phyloP scores from a whole-genome alignment of 2,888 invertebrate species.

The Bursaphelenchus okinawaensis region DNA sequence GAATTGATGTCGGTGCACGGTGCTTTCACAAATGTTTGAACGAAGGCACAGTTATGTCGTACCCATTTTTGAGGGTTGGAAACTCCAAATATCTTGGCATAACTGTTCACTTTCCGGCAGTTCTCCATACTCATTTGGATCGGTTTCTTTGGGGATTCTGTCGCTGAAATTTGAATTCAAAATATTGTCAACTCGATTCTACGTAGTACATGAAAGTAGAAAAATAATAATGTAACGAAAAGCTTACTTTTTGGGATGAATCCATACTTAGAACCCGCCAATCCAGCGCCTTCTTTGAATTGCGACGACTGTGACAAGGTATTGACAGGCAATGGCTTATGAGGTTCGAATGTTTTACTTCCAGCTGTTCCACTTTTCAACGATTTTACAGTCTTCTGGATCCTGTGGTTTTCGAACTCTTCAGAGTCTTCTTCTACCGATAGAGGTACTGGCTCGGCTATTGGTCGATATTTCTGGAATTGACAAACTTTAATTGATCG shows the following conservation, averaged over 20 bases:
- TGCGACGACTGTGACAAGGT: background rate
- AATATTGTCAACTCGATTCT: too few relatives aligned
- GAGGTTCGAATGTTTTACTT: background rate
- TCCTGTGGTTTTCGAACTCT: background rate
- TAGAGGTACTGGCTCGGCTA: background rate
- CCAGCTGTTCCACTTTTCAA: background rate
- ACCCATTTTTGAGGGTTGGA: constrained; percentile 29
- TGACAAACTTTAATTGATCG: too few relatives aligned
- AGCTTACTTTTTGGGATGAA: too few relatives aligned
- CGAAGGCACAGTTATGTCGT: constrained; percentile 26
- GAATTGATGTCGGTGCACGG: constrained; percentile 28
- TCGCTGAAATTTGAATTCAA: too few relatives aligned
- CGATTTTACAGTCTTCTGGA: background rate
- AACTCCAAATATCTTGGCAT: constrained; percentile 24
- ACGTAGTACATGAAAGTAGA: too few relatives aligned
- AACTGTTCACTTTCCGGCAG: constrained; percentile 18
- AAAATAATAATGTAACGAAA: too few relatives aligned
- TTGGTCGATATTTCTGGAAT: background rate
- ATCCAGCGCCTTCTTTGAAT: background rate
- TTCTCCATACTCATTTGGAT: constrained; percentile 19
- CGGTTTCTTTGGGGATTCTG: constrained; percentile 7
- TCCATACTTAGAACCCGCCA: background rate
- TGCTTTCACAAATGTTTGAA: constrained; percentile 28
- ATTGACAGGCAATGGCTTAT: background rate
- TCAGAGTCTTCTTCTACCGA: background rate